Base-by-base conservation (phyloP, 2,888 invertebrate species). In the Yponomeuta malinellus region DNA sequence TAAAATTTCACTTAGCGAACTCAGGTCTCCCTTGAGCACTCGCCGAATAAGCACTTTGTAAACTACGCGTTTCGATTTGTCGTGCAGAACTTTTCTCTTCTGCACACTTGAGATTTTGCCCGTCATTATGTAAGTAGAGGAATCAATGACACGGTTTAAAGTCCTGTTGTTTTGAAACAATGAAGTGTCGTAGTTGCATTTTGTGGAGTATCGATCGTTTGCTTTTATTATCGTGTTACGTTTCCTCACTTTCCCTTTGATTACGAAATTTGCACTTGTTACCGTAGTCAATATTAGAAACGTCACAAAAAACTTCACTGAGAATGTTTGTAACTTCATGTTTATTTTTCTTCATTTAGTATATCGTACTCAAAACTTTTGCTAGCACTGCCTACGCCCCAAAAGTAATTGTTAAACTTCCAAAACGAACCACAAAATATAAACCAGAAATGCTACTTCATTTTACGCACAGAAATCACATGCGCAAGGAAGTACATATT, bases 121-220 rank as follows among this genome's bases (percentile, higher is more conserved):
- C 37, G 92, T 92, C 77, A 93, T 92, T 83, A 93, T 90, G 77
- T 87, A 91, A 78, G 88, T 87, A 43, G 93, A 90, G 71, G 84
- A 79, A 72, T 81, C 78, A 77, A 90, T 89, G 76, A 89, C 81
- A 75, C 83, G 84, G 77, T 81, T 83, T 76, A 91, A 81, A 74
- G 86, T 83, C 75, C 85, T 85, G 82, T 87, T 86, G 83, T 88
- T 87, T 83, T 85, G 86, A 81, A 90, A 88, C 79, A 89, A 80
- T 74, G 88, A 83, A 80, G 82, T 84, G 77, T 89, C 88, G 75
- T 84, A 81, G 76, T 82, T 85, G 78, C 91, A 91, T 77, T 80
- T 78, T 75, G 82, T 82, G 73, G 86, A 81, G 72, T 81, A 79
- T 77, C 80, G 82, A 74, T 86, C 84, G 77, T 87, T 85, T 79